Conservation (phyloP, 2,113 vertebrate species). For the Aphyosemion australe region DNA sequence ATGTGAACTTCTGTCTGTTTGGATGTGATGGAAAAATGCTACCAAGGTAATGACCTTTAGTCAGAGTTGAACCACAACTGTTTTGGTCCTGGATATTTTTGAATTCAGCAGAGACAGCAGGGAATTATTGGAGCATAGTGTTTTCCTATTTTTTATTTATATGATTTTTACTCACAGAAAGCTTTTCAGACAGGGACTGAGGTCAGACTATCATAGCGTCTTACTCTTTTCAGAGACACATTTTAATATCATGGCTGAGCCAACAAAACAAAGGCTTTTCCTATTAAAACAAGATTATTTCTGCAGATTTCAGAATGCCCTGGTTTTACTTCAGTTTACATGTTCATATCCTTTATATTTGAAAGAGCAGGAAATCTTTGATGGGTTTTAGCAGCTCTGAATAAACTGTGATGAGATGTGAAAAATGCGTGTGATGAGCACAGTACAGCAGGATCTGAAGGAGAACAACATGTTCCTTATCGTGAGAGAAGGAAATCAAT, state of each 20-base stretch:
- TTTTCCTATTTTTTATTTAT: conserved; percentile 9
- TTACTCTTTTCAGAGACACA: conserved; percentile 46
- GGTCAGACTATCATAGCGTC: conserved; percentile 34
- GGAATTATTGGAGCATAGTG: conserved; percentile 13
- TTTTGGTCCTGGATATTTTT: conserved; percentile 27
- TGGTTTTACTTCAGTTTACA: conserved; percentile 26
- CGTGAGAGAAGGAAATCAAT: conserved; percentile 40
- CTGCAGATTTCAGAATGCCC: conserved; percentile 6
- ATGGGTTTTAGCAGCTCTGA: conserved; percentile 30
- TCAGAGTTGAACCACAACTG: conserved; percentile 53
- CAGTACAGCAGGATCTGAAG: conserved; percentile 28
- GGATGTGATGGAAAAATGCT: conserved; percentile 57
- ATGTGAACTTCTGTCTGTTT: not conserved
- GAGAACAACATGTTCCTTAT: conserved; percentile 36
- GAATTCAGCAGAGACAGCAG: conserved; percentile 34
- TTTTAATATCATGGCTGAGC: conserved; percentile 38
- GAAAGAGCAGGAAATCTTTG: conserved; percentile 5
- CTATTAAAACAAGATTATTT: conserved; percentile 22
- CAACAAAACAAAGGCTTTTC: conserved; percentile 47
- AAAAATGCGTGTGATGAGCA: conserved; percentile 22
- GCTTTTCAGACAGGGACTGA: conserved; percentile 1
- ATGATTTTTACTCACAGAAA: conserved; percentile 25
- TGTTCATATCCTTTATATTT: conserved; percentile 16
- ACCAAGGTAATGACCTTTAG: conserved; percentile 39
- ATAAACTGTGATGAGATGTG: conserved; percentile 19